These are phyloP conservation scores for Andrena bucephala DNA, from an alignment of 2,888 invertebrate species.

Conservation along the genomic window DNA sequence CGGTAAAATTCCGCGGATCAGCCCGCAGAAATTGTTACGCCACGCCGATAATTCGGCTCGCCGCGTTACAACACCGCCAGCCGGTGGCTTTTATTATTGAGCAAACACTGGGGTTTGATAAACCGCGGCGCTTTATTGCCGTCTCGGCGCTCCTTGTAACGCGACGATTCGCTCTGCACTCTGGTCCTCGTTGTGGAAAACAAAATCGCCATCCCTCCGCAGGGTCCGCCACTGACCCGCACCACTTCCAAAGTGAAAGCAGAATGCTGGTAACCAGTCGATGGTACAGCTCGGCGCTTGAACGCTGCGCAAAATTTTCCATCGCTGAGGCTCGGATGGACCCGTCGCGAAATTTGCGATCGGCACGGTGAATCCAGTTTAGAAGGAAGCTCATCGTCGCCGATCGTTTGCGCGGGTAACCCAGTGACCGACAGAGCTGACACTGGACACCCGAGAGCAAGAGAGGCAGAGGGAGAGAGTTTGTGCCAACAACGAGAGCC, in stretches of 20 bases:
- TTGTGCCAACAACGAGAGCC: constrained; percentile 69
- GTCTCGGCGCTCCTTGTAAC: constrained; percentile 32
- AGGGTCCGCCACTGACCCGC: no score
- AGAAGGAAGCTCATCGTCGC: neutral
- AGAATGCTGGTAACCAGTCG: no score
- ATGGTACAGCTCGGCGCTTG: no score
- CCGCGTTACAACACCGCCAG: constrained; percentile 54
- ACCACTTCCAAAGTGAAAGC: no score
- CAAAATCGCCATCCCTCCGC: constrained; percentile 4
- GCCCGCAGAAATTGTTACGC: constrained; percentile 65
- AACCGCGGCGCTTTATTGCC: constrained; percentile 55
- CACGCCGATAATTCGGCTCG: constrained; percentile 66
- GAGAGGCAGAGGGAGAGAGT: constrained; percentile 30
- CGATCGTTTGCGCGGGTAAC: constrained; percentile 49
- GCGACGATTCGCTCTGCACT: constrained; percentile 16
- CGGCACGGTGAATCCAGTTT: neutral
- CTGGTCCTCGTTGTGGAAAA: neutral
- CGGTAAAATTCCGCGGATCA: constrained; percentile 60
- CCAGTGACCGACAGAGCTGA: constrained; percentile 52
- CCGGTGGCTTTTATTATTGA: constrained; percentile 58
- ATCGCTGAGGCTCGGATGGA: no score
- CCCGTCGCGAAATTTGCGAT: neutral
- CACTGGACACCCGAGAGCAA: neutral
- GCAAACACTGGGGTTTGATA: constrained; percentile 56
- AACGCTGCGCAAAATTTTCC: no score